Percentiles rank a stretch among this genome's conserved stretches.
Evolutionary conservation across 2,888 invertebrate genomes (phyloP).

Genomic region (Lepidocyrtinus sp.): DNA sequence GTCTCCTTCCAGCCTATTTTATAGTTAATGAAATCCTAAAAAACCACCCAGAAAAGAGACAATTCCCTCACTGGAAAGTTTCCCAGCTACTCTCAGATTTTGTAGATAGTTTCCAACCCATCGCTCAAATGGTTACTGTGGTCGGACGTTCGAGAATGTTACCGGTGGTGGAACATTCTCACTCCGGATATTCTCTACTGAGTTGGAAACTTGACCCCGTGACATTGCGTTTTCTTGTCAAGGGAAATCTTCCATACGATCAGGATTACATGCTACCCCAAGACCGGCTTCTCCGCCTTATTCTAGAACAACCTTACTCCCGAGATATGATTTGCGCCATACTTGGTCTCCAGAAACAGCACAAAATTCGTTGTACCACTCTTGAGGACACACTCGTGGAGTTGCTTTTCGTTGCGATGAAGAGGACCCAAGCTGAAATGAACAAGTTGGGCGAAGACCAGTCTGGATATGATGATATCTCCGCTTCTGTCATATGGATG

Average conservation of each 20-base stretch:
- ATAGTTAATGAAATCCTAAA: conserved; percentile 96
- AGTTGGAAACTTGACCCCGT: conserved; percentile 94
- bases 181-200: conserved; percentile 90
- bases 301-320: conserved; percentile 95
- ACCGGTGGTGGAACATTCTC: conserved; percentile 94
- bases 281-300: conserved; percentile 88
- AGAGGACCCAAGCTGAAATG: conserved; percentile 82
- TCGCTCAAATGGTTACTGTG: conserved; percentile 96
- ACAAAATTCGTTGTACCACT: conserved; percentile 88
- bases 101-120: conserved; percentile 92
- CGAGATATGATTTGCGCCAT: conserved; percentile 97
- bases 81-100: conserved; percentile 89
- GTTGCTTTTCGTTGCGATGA: conserved; percentile 92
- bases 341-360: conserved; percentile 93
- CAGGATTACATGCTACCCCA: conserved; percentile 91
- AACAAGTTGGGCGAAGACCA: conserved; percentile 73
- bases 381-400: conserved; percentile 95
- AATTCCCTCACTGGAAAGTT: conserved; percentile 93
- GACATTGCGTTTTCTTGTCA: conserved; percentile 81
- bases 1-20: conserved; percentile 93
- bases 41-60: conserved; percentile 83
- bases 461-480: conserved; percentile 78
- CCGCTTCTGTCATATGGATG: conserved; percentile 81
- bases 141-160: conserved; percentile 91
- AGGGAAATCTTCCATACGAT: conserved; percentile 89